These are phyloP conservation scores for Anoplius nigerrimus DNA, from an alignment of 2,888 invertebrate genomes.

Conservation along the genomic window DNA sequence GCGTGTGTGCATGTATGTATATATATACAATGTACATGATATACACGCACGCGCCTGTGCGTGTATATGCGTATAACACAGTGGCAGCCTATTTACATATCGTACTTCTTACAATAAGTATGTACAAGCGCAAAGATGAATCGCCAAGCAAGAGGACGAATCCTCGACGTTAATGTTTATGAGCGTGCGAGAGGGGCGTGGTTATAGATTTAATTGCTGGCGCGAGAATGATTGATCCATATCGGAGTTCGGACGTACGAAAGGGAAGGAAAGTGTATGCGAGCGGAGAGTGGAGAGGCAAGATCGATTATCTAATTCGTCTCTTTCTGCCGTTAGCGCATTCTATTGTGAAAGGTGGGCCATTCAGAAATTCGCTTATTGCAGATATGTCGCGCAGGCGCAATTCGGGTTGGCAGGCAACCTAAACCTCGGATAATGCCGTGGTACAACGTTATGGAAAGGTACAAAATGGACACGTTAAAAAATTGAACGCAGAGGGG, in stretches of 20 bases:
- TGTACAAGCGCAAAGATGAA: slow-evolving; percentile 44
- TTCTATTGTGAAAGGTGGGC: slow-evolving; percentile 37
- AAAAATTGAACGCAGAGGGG: not conserved
- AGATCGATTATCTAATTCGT: not conserved
- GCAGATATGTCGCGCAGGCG: slow-evolving; percentile 26
- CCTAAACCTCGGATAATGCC: too few species aligned
- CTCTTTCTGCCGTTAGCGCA: slow-evolving; percentile 22
- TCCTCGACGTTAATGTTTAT: slow-evolving; percentile 32
- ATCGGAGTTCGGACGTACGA: slow-evolving; percentile 6
- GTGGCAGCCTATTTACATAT: slow-evolving; percentile 48
- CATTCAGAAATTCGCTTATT: slow-evolving; percentile 44
- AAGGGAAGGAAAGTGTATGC: not conserved
- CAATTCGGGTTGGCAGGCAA: slow-evolving; percentile 19
- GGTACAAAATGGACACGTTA: not conserved
- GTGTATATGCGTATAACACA: slow-evolving; percentile 35
- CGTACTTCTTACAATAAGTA: slow-evolving; percentile 43
- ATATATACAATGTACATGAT: slow-evolving; percentile 16
- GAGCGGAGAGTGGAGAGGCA: slow-evolving; percentile 1
- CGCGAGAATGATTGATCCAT: slow-evolving; percentile 41
- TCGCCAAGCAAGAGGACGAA: slow-evolving; percentile 32
- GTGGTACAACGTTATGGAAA: too few species aligned
- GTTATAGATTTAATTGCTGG: slow-evolving; percentile 42
- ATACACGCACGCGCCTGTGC: slow-evolving; percentile 18
- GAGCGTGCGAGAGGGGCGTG: slow-evolving; percentile 18
- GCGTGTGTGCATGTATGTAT: slow-evolving; percentile 16